A percentile compares a stretch with the other conserved stretches of the same genome.
phyloP scores from a whole-genome alignment of 2,888 invertebrate species.

The Brachyptera risi region DNA sequence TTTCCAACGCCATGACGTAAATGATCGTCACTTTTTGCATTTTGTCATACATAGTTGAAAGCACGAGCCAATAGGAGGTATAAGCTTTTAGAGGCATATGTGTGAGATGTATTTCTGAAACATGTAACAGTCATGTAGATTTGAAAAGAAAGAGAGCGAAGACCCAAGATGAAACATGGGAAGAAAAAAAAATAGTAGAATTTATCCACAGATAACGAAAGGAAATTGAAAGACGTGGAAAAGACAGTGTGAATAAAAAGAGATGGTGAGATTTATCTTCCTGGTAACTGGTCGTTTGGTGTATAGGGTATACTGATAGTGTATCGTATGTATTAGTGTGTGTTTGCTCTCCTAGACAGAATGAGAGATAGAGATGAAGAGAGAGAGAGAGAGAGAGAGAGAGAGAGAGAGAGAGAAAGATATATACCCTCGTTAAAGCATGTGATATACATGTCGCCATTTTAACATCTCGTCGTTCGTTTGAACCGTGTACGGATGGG shows the following conservation, averaged over 20 bases:
- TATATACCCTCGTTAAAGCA: no score
- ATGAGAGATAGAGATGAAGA: no score
- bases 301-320: no score
- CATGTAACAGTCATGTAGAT: background rate
- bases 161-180: no score
- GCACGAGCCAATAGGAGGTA: background rate
- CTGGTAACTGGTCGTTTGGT: background rate
- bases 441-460: no score
- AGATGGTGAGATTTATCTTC: conserved; percentile 9
- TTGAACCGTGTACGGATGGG: no score
- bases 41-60: background rate
- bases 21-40: conserved; percentile 3
- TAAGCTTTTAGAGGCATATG: background rate
- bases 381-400: no score
- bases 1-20: background rate
- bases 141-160: no score
- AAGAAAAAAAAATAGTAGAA: background rate
- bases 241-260: background rate
- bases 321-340: no score
- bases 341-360: no score
- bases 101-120: background rate
- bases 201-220: conserved; percentile 6
- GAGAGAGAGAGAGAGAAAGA: no score
- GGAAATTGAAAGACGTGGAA: conserved; percentile 14
- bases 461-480: no score